These are phyloP conservation scores for Cephalopachus bancanus DNA, from an alignment of 2,797 vertebrate genomes.

Conservation along the genomic window DNA sequence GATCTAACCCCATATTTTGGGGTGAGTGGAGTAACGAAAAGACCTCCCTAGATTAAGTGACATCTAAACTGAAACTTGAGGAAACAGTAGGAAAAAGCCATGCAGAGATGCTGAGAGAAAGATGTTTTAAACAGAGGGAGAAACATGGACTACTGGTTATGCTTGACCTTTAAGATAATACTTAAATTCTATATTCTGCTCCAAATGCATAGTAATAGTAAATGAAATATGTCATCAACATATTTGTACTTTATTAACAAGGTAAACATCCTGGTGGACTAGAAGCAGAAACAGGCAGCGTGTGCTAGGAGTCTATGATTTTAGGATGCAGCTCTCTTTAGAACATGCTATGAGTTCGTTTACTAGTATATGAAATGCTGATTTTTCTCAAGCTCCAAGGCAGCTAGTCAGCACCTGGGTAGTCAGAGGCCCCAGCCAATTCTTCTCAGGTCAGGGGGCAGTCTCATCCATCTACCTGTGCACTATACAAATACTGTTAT, in stretches of 20 bases:
- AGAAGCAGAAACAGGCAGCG: not conserved
- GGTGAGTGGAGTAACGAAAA: not conserved
- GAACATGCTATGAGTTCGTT: not conserved
- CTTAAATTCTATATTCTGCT: not conserved
- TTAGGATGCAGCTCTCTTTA: not conserved
- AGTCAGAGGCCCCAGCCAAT: not conserved
- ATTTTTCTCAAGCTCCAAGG: not conserved
- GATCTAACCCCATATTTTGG: not conserved
- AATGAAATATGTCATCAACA: not conserved
- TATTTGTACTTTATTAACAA: not conserved
- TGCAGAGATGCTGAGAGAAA: not conserved
- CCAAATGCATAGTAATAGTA: not conserved
- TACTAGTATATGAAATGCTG: not conserved
- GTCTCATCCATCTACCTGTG: not conserved
- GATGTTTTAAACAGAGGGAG: conserved; percentile 16
- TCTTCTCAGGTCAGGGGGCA: not conserved
- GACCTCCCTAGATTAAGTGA: not conserved
- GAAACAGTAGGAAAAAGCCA: not conserved
- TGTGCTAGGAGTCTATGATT: not conserved
- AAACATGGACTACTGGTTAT: not conserved
- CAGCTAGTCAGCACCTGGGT: not conserved
- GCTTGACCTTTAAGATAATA: not conserved
- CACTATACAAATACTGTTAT: not conserved
- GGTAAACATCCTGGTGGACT: not conserved
- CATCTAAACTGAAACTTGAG: not conserved